phyloP scores from a whole-genome alignment of 1,140 invertebrate species.

The Venustaconcha ellipsiformis region DNA sequence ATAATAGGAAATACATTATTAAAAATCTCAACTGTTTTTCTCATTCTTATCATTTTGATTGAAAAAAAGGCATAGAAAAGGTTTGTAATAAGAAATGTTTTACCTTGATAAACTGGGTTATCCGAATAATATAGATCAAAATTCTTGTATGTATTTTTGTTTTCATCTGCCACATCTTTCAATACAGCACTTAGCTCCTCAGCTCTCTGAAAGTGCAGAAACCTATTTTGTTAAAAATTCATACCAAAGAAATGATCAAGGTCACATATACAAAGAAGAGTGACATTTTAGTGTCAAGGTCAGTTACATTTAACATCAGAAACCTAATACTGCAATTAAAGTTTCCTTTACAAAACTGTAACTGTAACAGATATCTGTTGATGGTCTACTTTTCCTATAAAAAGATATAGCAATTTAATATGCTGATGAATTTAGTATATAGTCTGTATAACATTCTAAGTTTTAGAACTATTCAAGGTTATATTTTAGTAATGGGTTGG shows the following conservation, averaged over 20 bases:
- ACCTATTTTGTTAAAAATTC: no score
- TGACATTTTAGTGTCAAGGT: neutral
- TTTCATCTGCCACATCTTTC: conserved; percentile 56
- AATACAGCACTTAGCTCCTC: conserved; percentile 64
- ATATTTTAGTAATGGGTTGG: no score
- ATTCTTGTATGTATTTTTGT: conserved; percentile 55
- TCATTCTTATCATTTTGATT: neutral
- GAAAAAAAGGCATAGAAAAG: no score
- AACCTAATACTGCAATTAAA: no score
- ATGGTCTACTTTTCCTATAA: no score
- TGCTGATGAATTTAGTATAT: no score
- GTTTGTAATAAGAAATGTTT: neutral
- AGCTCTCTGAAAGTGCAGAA: conserved; percentile 55
- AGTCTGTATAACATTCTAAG: no score
- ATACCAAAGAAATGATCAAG: neutral
- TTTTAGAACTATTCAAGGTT: no score
- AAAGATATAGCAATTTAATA: no score
- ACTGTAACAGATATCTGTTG: no score
- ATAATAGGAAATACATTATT: neutral
- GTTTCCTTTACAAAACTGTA: no score
- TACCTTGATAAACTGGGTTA: conserved; percentile 67
- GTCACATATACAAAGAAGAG: neutral
- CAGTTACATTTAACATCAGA: neutral
- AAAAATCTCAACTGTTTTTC: neutral
- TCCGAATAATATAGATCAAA: conserved; percentile 69